A percentile compares a stretch with the other conserved stretches of the same genome.
phyloP scores from a whole-genome alignment of 2,113 vertebrate species.

The Bettongia penicillata region DNA sequence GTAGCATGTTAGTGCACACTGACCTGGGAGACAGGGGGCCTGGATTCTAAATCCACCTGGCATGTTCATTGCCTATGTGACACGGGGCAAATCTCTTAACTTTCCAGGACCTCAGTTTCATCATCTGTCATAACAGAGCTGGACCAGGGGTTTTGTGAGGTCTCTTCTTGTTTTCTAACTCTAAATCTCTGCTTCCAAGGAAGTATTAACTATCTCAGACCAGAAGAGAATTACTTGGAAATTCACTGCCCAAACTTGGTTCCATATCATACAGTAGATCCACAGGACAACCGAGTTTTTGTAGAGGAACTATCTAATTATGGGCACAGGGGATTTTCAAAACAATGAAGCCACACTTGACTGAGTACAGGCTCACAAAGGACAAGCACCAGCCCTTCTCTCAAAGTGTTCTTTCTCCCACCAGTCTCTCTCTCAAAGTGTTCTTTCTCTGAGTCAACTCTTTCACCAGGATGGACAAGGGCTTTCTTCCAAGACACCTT shows the following conservation, averaged over 20 bases:
- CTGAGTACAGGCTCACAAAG: background rate
- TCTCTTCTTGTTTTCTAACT: background rate
- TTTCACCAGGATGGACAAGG: background rate
- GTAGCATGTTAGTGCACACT: no score
- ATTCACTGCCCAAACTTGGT: background rate
- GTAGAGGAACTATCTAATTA: background rate
- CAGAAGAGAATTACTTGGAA: background rate
- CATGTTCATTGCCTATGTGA: background rate
- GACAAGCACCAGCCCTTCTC: background rate
- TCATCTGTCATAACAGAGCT: background rate
- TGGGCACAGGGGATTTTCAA: background rate
- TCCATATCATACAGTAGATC: rapidly evolving
- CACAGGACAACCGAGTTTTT: background rate
- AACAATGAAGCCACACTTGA: background rate
- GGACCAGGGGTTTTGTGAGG: no score
- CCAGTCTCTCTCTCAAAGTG: no score
- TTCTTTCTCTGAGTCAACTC: background rate
- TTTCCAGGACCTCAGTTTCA: background rate
- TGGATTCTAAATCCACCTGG: background rate
- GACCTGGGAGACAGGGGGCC: no score
- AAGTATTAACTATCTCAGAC: background rate
- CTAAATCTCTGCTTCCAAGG: background rate
- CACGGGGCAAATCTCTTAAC: background rate
- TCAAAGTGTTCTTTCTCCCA: no score
- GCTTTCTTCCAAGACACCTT: background rate